Evolutionary conservation across 2,888 invertebrate species (phyloP).

Genomic region (Caenorhabditis plicata): DNA sequence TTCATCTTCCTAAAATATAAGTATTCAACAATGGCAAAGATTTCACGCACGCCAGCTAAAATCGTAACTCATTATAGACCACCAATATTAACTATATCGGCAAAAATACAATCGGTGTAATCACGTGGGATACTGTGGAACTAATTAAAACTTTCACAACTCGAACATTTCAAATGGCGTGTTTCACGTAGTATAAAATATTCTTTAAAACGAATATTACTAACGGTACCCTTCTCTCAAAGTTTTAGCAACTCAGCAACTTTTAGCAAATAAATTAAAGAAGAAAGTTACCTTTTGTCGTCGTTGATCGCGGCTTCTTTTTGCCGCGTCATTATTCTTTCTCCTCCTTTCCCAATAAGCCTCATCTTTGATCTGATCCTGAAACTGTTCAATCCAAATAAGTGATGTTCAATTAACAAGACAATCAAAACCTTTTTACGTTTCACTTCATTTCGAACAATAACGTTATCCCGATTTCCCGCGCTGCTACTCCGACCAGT

Average conservation of each 20-base stretch:
- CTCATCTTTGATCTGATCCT: slow-evolving; percentile 72
- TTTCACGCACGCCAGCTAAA: neutral
- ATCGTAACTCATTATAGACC: neutral
- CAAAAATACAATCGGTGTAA: too few relatives aligned
- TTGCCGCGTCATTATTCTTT: slow-evolving; percentile 92
- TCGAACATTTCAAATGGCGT: too few relatives aligned
- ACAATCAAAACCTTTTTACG: slow-evolving; percentile 42
- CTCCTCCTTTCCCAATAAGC: slow-evolving; percentile 84
- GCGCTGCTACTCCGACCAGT: slow-evolving; percentile 28
- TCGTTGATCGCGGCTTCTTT: slow-evolving; percentile 85
- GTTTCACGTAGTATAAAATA: too few relatives aligned
- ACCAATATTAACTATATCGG: too few relatives aligned
- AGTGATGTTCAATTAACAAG: too few relatives aligned
- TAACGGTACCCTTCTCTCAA: too few relatives aligned
- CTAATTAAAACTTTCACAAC: too few relatives aligned
- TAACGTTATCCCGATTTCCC: slow-evolving; percentile 42
- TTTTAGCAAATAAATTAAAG: too few relatives aligned
- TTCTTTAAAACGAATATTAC: too few relatives aligned
- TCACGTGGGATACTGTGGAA: too few relatives aligned
- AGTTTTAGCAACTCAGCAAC: too few relatives aligned
- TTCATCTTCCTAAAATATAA: slow-evolving; percentile 78
- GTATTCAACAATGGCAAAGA: neutral
- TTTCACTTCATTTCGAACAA: slow-evolving; percentile 39
- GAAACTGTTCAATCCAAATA: too few relatives aligned
- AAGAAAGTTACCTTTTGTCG: slow-evolving; percentile 73